A percentile compares a stretch with the other conserved stretches of the same genome.
phyloP scores from a whole-genome alignment of 1,140 invertebrate genomes.

The Drosophila oshimai region DNA sequence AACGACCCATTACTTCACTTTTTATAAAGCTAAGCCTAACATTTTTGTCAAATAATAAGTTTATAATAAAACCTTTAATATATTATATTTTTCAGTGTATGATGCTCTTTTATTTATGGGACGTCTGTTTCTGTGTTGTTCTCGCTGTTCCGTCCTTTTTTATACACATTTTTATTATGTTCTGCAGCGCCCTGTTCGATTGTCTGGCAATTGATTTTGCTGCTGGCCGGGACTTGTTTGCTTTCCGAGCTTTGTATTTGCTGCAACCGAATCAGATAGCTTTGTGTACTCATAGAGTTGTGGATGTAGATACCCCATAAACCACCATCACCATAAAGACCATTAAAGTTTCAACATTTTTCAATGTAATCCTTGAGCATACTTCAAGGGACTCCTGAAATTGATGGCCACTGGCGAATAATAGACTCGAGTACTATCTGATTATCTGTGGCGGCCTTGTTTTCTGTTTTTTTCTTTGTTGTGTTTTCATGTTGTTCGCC shows the following conservation, averaged over 20 bases:
- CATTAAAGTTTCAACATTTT: conserved; percentile 7
- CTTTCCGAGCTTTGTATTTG: conserved; percentile 38
- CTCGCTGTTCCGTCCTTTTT: neutral
- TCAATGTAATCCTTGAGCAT: conserved; percentile 23
- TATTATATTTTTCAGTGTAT: neutral
- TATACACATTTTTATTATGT: conserved; percentile 4
- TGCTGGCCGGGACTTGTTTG: conserved; percentile 34
- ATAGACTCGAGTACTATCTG: neutral
- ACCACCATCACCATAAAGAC: neutral
- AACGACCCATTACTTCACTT: neutral
- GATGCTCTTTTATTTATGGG: conserved; percentile 41
- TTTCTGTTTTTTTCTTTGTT: neutral
- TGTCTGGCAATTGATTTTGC: conserved; percentile 57
- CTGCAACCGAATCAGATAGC: conserved; percentile 37
- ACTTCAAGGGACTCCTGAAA: neutral
- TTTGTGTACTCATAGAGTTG: neutral
- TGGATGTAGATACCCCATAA: conserved; percentile 6
- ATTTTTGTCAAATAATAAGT: no score
- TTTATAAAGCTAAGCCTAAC: no score
- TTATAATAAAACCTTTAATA: no score
- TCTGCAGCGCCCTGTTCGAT: conserved; percentile 33
- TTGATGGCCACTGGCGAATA: conserved; percentile 1
- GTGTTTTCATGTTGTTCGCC: conserved; percentile 3
- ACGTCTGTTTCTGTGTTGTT: conserved; percentile 19
- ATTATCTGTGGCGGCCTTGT: neutral